These are phyloP conservation scores for Polydrusus tereticollis DNA, from an alignment of 2,888 invertebrate genomes.

Conservation along the genomic window DNA sequence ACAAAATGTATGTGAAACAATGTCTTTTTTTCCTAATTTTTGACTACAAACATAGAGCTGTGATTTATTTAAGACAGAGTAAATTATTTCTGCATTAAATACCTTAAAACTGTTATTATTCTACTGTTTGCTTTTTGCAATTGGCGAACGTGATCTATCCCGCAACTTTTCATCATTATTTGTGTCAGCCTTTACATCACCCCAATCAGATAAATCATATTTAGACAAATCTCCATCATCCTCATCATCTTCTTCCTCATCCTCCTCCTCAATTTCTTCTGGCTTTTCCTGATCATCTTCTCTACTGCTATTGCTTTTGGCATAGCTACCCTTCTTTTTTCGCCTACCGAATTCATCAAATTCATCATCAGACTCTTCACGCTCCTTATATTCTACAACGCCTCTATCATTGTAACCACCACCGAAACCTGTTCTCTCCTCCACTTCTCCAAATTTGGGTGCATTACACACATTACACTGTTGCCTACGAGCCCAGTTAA, in stretches of 20 bases:
- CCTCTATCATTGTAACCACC: conserved; percentile 97
- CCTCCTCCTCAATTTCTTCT: conserved; percentile 55
- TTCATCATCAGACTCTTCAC: conserved; percentile 87
- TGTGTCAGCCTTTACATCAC: conserved; percentile 60
- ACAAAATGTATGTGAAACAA: not conserved
- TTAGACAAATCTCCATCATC: conserved; percentile 72
- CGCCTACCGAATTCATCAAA: conserved; percentile 84
- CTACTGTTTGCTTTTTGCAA: conserved; percentile 25
- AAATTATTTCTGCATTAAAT: not conserved
- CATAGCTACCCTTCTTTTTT: conserved; percentile 58
- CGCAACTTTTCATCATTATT: conserved; percentile 56
- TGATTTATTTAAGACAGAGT: not conserved
- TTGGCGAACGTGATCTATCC: conserved; percentile 52
- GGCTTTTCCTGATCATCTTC: conserved; percentile 43
- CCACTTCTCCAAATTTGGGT: conserved; percentile 95
- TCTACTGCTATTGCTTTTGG: conserved; percentile 42
- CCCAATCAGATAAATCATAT: conserved; percentile 72
- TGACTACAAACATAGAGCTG: not conserved
- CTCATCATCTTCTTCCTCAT: conserved; percentile 68
- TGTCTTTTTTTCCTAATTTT: not conserved
- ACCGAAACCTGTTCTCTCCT: conserved; percentile 84
- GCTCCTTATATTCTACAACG: conserved; percentile 93
- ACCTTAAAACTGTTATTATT: not conserved
- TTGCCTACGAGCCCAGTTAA: conserved; percentile 97
- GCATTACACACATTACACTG: conserved; percentile 99